Base-by-base conservation (phyloP, 92 coral and sea anemone species). In the Paragorgia papillata region DNA sequence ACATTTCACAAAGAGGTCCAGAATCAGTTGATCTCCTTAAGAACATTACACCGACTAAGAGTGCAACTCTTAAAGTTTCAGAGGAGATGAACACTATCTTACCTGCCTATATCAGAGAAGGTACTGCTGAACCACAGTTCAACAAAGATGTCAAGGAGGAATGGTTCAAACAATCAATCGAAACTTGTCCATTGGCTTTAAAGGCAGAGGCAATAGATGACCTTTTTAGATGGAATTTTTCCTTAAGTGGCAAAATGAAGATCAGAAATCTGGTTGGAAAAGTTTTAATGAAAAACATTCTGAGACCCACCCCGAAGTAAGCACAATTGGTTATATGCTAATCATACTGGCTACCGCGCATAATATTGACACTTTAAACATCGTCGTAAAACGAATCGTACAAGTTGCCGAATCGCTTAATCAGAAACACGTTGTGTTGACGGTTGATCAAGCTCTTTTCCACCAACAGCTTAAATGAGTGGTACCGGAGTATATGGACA, bases 1-100 rank as follows among this genome's bases (percentile, higher is more conserved):
- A 82, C 82, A 60, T 62, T 82, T 50, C 82, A 74, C 73, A 80
- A 70, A 24, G 82, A 46, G 82, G 81, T 40, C 85, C 80, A 61
- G 71, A 71, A 46, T 10, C 80, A 57, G 73, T 26, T 40, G 73
- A 2, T 34, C 32, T 33, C 60, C 73, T 81, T 33, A 28, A 40
- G 37, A 41, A 35, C 35, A 48, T 80, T 9, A 37, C 19, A 8
- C 78, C 70, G 21, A 13, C 84, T 37, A 68, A 66, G 9, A 69
- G 43, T 10, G 35, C 66, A 18, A 69, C 79, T 18, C 70, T 69
- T 26, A 55, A 48, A 30, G 68, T 67, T 43, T 69, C 79, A 50
- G 84, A 80, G 15, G 80, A 20, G 41, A 50, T 82, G 86, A 28
- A 73, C 25, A 41, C 25, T 9, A 26, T 81, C 46, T 26, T 24